Conservation (phyloP, 1,140 invertebrate genomes). For the Drosophila nannoptera region DNA sequence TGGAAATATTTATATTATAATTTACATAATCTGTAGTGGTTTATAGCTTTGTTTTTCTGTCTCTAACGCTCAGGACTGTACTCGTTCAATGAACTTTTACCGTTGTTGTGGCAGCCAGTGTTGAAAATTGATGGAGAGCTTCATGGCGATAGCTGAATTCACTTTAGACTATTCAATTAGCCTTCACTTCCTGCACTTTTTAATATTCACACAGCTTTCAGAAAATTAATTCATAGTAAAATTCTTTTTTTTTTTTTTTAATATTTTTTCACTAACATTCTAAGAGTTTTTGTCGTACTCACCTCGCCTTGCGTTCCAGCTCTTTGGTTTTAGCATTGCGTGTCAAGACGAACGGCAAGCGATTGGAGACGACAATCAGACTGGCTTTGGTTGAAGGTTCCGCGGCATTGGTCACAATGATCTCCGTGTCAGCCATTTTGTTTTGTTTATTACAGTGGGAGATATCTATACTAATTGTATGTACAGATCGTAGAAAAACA, state of each 20-base stretch:
- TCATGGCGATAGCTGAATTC: neutral
- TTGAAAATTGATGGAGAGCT: neutral
- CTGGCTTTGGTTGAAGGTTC: constrained; percentile 81
- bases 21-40: constrained; percentile 10
- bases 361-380: constrained; percentile 94
- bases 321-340: constrained; percentile 85
- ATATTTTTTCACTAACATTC: neutral
- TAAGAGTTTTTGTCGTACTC: constrained; percentile 63
- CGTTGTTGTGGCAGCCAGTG: constrained; percentile 6
- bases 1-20: constrained; percentile 19
- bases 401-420: constrained; percentile 71
- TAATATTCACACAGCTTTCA: too few relatives aligned
- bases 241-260: neutral
- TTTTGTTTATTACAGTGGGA: neutral
- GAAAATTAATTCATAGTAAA: too few relatives aligned
- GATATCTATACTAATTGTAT: neutral
- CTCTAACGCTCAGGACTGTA: constrained; percentile 8
- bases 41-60: constrained; percentile 35
- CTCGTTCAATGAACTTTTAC: constrained; percentile 39
- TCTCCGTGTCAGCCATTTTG: constrained; percentile 74
- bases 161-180: neutral
- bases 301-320: constrained; percentile 90
- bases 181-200: too few relatives aligned
- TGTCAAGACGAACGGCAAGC: constrained; percentile 91
- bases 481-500: constrained; percentile 15